Conservation (phyloP, 92 coral and sea anemone species). For the Epizoanthus scotinus region DNA sequence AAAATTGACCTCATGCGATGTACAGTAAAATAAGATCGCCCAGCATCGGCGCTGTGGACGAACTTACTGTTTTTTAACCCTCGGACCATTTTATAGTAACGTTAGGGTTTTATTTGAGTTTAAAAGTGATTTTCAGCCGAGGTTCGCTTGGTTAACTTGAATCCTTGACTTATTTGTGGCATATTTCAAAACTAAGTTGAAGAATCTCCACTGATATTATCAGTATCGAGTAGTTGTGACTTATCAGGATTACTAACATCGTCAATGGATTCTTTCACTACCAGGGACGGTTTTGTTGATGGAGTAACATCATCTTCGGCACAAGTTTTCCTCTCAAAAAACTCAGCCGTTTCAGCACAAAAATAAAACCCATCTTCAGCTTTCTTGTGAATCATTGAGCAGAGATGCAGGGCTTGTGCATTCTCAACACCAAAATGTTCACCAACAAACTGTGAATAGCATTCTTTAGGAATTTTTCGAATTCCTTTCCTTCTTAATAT, state of each 20-base stretch:
- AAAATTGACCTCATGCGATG: too few relatives aligned
- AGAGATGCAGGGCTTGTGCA: constrained; percentile 65
- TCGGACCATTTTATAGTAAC: too few relatives aligned
- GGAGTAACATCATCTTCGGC: neutral
- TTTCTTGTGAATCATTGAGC: constrained; percentile 79
- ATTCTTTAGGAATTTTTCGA: constrained; percentile 73
- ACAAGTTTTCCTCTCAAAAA: constrained; percentile 19
- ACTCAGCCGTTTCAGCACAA: constrained; percentile 57
- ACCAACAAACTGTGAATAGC: constrained; percentile 64
- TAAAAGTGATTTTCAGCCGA: too few relatives aligned
- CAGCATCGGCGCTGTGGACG: too few relatives aligned
- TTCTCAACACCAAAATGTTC: constrained; percentile 72
- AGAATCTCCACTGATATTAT: too few relatives aligned
- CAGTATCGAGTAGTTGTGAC: too few relatives aligned
- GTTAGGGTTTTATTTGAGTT: too few relatives aligned
- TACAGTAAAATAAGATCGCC: too few relatives aligned
- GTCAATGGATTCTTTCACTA: neutral
- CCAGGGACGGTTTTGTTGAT: neutral
- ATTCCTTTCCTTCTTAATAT: constrained; percentile 65
- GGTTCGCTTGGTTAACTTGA: too few relatives aligned
- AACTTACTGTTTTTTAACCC: too few relatives aligned
- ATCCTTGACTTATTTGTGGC: too few relatives aligned
- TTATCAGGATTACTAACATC: neutral
- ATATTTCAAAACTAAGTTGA: too few relatives aligned
- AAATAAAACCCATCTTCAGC: constrained; percentile 90